Evolutionary conservation across 1,140 invertebrate genomes (phyloP), one percentile per base, ranked within the genome.

Genomic region (Drusus annulatus): DNA sequence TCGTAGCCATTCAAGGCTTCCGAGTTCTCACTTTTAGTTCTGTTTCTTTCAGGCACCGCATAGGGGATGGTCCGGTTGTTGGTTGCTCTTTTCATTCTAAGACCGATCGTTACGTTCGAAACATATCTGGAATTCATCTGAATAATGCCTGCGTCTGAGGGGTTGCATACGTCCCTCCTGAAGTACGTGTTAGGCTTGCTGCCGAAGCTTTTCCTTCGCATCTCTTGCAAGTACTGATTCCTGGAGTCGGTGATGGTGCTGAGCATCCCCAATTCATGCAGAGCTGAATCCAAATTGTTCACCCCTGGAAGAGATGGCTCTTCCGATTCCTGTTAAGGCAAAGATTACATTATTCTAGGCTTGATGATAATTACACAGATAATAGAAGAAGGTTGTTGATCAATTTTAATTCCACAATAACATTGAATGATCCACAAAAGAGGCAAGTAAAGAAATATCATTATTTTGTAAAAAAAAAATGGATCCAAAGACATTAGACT

Each of bases 21-120:
- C 6, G 91, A 91, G 85, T 92, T 92, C 84, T 92, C 91, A 85
- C 91, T 92, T 84, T 90, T 90, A 78, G 91, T 92, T 85, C 91
- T 86, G 81, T 90, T 90, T 79, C 91, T 86, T 71, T 91, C 88
- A 21, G 89, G 89, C 58, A 90, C 84, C 50, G 87, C 85, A 82
- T 90, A 90, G 15, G 89, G 89, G 69, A 87, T 89, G 28, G 88
- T 85, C 84, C 89, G 87, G 86, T 87, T 88, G 85, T 88, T 90
- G 60, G 87, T 87, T 60, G 86, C 85, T 82, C 86, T 84, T 84
- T 90, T 90, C 86, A 91, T 90, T 80, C 89, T 89, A 83, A 91
- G 91, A 0, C 91, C 91, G 76, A 92, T 90, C 16, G 90, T 91
- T 60, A 91, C 91, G 82, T 91, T 91, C 17, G 90, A 91, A 7